phyloP scores from a whole-genome alignment of 2,113 vertebrate genomes.

The Argyrosomus japonicus region DNA sequence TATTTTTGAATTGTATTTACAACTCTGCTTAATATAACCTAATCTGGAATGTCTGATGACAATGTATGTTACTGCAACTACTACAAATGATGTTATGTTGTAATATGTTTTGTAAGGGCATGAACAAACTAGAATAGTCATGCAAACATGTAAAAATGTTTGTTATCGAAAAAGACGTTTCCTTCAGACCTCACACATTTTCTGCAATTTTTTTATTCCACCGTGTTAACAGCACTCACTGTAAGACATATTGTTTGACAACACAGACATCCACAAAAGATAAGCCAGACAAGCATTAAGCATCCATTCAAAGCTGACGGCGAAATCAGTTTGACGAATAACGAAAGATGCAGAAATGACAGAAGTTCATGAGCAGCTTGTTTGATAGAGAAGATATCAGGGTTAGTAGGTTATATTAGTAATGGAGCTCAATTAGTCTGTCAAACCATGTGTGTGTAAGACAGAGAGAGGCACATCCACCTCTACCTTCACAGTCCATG shows the following conservation, averaged over 20 bases:
- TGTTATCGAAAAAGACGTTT: too few species aligned
- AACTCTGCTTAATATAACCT: background rate
- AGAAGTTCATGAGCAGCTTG: background rate
- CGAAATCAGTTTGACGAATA: conserved; percentile 14
- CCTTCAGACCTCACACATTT: background rate
- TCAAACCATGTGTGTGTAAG: too few species aligned
- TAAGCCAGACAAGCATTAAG: background rate
- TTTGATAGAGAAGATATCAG: conserved; percentile 7
- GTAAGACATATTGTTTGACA: background rate
- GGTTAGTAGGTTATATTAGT: background rate
- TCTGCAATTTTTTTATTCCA: too few species aligned
- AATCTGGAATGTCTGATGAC: too few species aligned
- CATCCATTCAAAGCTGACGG: conserved; percentile 10
- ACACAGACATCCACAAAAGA: background rate
- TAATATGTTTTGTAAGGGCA: too few species aligned
- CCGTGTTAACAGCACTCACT: background rate
- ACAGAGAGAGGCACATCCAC: too few species aligned
- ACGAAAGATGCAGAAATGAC: conserved; percentile 5
- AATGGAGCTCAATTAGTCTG: too few species aligned
- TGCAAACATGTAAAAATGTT: background rate
- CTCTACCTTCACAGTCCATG: too few species aligned
- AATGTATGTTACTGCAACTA: background rate
- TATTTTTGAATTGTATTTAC: background rate
- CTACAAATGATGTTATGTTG: background rate
- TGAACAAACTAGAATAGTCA: background rate